These are phyloP conservation scores for Deilephila elpenor DNA, from an alignment of 2,888 invertebrate species.

Conservation along the genomic window DNA sequence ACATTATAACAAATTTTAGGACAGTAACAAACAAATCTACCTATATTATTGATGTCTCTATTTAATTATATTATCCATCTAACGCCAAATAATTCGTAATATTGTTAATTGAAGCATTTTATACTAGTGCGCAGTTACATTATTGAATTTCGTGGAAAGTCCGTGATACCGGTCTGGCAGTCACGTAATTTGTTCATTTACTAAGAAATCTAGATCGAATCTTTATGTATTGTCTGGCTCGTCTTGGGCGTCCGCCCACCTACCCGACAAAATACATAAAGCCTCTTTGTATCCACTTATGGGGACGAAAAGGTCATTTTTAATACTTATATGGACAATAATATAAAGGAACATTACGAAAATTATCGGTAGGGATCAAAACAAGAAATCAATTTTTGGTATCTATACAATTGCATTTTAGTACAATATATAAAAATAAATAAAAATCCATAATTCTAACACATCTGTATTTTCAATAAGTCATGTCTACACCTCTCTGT, in stretches of 20 bases:
- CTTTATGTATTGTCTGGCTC: neutral
- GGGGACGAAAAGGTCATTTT: neutral
- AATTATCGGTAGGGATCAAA: no score
- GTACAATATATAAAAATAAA: no score
- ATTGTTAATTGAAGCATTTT: neutral
- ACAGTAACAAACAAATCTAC: neutral
- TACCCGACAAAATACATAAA: neutral
- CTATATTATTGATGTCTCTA: neutral
- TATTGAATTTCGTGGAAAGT: neutral
- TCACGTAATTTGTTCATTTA: constrained; percentile 2
- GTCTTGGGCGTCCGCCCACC: neutral
- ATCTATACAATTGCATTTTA: no score
- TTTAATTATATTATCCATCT: neutral
- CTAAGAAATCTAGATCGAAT: neutral
- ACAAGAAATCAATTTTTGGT: no score
- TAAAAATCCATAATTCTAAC: no score
- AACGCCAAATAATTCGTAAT: neutral
- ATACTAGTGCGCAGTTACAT: neutral
- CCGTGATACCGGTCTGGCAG: neutral
- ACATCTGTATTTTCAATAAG: no score
- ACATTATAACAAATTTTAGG: no score
- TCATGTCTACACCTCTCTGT: no score
- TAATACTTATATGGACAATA: neutral
- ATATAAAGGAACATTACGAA: no score
- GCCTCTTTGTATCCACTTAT: neutral